phyloP scores from a whole-genome alignment of 1,140 invertebrate genomes.

The Cylas formicarius region DNA sequence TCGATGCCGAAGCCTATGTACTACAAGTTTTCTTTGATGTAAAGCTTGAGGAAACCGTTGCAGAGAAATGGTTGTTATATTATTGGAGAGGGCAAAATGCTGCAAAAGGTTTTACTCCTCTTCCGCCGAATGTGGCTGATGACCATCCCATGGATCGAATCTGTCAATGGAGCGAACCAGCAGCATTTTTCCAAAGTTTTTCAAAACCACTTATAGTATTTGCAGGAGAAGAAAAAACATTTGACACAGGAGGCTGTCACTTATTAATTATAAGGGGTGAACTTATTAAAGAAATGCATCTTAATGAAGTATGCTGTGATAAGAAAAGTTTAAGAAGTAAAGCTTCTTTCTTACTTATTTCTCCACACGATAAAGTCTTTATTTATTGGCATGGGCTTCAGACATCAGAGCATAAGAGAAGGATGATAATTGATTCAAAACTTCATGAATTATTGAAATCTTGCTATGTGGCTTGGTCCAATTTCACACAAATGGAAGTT shows the following conservation, averaged over 20 bases:
- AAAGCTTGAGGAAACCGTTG: constrained; percentile 10
- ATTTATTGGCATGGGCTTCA: constrained; percentile 20
- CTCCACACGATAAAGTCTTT: constrained; percentile 14
- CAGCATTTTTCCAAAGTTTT: constrained; percentile 26
- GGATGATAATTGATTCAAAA: constrained; percentile 4
- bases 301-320: constrained; percentile 24
- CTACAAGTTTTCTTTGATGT: constrained; percentile 24
- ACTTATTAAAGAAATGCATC: constrained; percentile 24
- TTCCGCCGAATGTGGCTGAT: constrained; percentile 23
- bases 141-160: constrained; percentile 24
- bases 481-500: constrained; percentile 11
- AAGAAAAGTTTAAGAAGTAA: constrained; percentile 22
- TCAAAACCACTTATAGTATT: constrained; percentile 15
- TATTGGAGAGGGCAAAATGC: constrained; percentile 26
- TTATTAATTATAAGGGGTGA: constrained; percentile 27
- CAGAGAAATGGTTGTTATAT: constrained; percentile 18
- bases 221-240: constrained; percentile 14
- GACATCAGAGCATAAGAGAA: constrained; percentile 7
- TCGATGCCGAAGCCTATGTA: constrained; percentile 19
- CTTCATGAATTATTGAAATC: constrained; percentile 1
- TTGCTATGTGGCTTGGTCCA: constrained; percentile 8
- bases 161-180: constrained; percentile 27
- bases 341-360: constrained; percentile 19
- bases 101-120: constrained; percentile 21
- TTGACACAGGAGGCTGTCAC: constrained; percentile 13